phyloP scores from a whole-genome alignment of 2,113 vertebrate species.

The Callipepla californica region DNA sequence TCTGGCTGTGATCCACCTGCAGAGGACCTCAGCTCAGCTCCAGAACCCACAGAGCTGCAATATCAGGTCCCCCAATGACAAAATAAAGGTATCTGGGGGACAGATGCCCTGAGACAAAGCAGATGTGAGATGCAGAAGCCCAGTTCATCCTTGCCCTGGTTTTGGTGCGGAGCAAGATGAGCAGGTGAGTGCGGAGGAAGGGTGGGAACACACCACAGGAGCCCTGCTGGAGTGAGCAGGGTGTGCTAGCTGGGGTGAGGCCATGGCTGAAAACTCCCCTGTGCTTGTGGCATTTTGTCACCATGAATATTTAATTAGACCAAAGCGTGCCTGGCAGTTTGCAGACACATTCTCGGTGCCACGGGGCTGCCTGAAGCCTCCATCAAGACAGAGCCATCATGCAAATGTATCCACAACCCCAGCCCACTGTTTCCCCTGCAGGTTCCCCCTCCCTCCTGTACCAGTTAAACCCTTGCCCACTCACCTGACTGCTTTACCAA shows the following conservation, averaged over 20 bases:
- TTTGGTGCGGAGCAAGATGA: background rate
- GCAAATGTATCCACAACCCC: background rate
- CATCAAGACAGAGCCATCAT: background rate
- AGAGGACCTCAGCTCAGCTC: background rate
- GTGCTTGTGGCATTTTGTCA: constrained; percentile 34
- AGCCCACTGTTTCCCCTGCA: background rate
- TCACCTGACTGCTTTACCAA: background rate
- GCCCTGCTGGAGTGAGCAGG: accelerated
- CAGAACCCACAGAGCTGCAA: background rate
- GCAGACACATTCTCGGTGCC: accelerated
- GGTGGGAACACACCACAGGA: accelerated
- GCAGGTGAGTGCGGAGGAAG: background rate
- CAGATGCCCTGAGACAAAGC: background rate
- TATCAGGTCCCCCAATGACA: accelerated
- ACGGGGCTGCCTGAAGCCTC: background rate
- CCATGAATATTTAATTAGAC: constrained; percentile 50
- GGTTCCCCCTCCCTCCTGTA: background rate
- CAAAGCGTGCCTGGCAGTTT: background rate
- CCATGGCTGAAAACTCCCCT: background rate
- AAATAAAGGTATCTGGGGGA: background rate
- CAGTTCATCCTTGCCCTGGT: background rate
- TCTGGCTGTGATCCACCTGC: background rate
- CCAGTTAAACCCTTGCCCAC: background rate
- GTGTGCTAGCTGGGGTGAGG: background rate
- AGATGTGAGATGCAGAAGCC: background rate